Conservation (phyloP, 2,888 invertebrate species). For the Latrodectus elegans region DNA sequence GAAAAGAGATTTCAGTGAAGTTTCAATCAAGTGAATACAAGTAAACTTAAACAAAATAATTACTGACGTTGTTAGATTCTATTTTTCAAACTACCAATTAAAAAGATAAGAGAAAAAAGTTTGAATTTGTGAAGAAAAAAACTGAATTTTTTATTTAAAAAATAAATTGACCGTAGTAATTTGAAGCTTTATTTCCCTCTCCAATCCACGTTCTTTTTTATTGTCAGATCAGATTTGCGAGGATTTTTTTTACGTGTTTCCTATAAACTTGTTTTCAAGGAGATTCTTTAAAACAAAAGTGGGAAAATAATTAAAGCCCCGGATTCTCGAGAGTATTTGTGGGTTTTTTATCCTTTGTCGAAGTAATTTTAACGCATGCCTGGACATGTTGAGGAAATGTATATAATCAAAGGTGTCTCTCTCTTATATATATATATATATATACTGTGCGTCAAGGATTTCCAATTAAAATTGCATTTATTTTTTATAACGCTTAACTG, state of each 20-base stretch:
- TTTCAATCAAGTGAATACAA: slow-evolving; percentile 40
- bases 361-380: too few relatives aligned
- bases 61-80: slow-evolving; percentile 19
- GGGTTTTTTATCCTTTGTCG: too few relatives aligned
- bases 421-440: too few relatives aligned
- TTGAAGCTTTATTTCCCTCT: slow-evolving; percentile 21
- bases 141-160: slow-evolving; percentile 18
- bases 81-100: slow-evolving; percentile 51
- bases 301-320: slow-evolving; percentile 30
- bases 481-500: too few relatives aligned
- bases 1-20: slow-evolving; percentile 5
- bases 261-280: slow-evolving; percentile 26
- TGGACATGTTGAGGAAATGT: too few relatives aligned
- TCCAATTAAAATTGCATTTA: too few relatives aligned
- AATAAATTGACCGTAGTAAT: slow-evolving; percentile 38
- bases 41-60: slow-evolving; percentile 14
- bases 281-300: slow-evolving; percentile 40
- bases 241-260: slow-evolving; percentile 9
- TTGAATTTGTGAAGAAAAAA: slow-evolving; percentile 14
- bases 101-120: slow-evolving; percentile 31
- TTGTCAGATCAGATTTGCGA: slow-evolving; percentile 11
- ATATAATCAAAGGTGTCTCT: too few relatives aligned
- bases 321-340: neutral
- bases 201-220: slow-evolving; percentile 20
- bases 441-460: too few relatives aligned